Evolutionary conservation across 2,113 vertebrate species (phyloP).

Genomic region (Austrofundulus limnaeus): DNA sequence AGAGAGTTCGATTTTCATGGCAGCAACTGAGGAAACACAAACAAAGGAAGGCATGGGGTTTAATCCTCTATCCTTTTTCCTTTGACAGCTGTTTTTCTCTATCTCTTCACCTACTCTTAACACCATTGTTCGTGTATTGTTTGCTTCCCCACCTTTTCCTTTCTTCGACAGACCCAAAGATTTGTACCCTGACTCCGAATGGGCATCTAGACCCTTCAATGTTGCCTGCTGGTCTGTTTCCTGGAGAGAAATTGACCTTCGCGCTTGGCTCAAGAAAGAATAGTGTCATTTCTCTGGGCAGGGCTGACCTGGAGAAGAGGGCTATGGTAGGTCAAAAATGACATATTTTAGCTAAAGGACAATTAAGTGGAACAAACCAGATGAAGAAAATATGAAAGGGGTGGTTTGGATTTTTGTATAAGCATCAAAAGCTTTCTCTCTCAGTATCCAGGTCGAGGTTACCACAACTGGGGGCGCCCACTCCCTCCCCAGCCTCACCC

Average conservation of each 20-base stretch:
- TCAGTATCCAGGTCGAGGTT: slow-evolving; percentile 85
- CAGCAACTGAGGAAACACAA: slow-evolving; percentile 16
- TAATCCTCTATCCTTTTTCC: slow-evolving; percentile 9
- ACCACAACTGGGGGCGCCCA: slow-evolving; percentile 85
- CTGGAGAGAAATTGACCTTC: slow-evolving; percentile 84
- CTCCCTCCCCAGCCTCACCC: slow-evolving; percentile 62
- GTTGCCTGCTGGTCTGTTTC: slow-evolving; percentile 79
- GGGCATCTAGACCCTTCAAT: slow-evolving; percentile 89
- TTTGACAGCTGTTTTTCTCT: slow-evolving; percentile 11
- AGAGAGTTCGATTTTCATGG: slow-evolving; percentile 15
- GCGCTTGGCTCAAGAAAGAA: slow-evolving; percentile 88
- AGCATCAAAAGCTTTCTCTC: slow-evolving; percentile 11
- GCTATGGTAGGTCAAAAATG: slow-evolving; percentile 76
- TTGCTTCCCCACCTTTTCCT: not conserved
- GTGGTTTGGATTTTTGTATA: not conserved
- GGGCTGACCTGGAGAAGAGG: slow-evolving; percentile 85
- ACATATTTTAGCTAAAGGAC: not conserved
- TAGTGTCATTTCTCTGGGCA: slow-evolving; percentile 91
- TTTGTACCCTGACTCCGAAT: slow-evolving; percentile 92
- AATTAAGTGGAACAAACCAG: not conserved
- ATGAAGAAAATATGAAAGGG: not conserved
- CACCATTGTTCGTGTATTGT: not conserved
- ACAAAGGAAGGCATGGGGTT: slow-evolving; percentile 4
- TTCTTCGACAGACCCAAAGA: slow-evolving; percentile 85
- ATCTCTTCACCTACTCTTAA: not conserved